These are phyloP conservation scores for Glossophaga mutica DNA, from an alignment of 2,797 vertebrate genomes.

Conservation along the genomic window DNA sequence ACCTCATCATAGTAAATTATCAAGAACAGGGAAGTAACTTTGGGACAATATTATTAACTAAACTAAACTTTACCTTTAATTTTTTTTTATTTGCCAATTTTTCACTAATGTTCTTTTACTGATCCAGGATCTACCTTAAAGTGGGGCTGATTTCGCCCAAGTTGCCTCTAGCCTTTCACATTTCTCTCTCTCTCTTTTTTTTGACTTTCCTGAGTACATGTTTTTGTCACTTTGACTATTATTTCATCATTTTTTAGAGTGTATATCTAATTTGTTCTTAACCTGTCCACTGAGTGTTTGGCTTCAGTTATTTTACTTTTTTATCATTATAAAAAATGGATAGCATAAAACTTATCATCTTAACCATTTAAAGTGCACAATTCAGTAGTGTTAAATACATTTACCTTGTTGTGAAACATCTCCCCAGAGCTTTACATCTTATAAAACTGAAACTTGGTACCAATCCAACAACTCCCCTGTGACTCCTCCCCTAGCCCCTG, in stretches of 20 bases:
- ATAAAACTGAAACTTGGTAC: not conserved
- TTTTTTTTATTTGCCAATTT: not conserved
- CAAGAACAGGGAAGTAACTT: not conserved
- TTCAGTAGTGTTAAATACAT: not conserved
- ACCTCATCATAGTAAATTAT: not conserved
- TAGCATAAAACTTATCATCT: not conserved
- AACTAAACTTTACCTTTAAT: not conserved
- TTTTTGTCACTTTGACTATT: not conserved
- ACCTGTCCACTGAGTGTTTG: not conserved
- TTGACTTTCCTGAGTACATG: not conserved
- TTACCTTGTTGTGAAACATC: not conserved
- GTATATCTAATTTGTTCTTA: not conserved
- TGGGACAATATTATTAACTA: not conserved
- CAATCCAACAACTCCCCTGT: not conserved
- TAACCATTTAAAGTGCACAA: not conserved
- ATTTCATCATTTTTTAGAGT: not conserved
- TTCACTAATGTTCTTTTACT: not conserved
- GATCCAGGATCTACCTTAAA: not conserved
- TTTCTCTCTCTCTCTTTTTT: not conserved
- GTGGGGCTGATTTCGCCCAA: not conserved
- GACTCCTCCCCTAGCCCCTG: not conserved
- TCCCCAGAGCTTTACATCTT: not conserved
- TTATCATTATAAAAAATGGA: not conserved
- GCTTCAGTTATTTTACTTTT: not conserved
- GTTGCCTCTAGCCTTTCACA: not conserved